phyloP scores from a whole-genome alignment of 2,113 vertebrate genomes.

The Mola mola region DNA sequence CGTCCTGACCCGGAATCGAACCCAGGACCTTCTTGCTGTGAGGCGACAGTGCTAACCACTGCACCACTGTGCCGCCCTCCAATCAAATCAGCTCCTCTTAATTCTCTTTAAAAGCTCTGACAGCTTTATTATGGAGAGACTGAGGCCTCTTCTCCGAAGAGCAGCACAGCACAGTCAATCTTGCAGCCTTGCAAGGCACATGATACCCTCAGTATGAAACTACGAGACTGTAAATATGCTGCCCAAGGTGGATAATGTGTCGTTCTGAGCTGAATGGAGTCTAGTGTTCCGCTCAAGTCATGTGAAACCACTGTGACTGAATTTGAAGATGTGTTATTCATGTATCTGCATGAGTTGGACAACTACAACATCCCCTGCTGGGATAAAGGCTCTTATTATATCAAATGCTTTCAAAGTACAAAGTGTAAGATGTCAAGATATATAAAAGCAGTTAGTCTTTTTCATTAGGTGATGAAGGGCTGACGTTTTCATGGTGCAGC shows the following conservation, averaged over 20 bases:
- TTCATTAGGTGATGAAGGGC: background rate
- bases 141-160: slow-evolving; percentile 2
- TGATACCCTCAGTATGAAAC: slow-evolving; percentile 5
- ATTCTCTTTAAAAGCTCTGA: slow-evolving; percentile 53
- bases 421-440: no score
- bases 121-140: slow-evolving; percentile 48
- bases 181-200: background rate
- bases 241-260: background rate
- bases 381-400: background rate
- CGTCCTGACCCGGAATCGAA: no score
- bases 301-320: slow-evolving; percentile 3
- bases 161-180: slow-evolving; percentile 1
- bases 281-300: background rate
- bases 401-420: slow-evolving; percentile 5
- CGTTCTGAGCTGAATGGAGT: background rate
- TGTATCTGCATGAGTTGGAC: background rate
- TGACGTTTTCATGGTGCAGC: slow-evolving; percentile 3
- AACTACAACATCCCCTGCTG: background rate
- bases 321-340: slow-evolving; percentile 26
- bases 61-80: no score
- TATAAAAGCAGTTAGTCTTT: slow-evolving; percentile 18
- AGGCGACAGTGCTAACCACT: no score
- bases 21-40: no score
- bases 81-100: slow-evolving; percentile 59
- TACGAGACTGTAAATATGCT: background rate